Conservation (phyloP, 2,888 invertebrate genomes). For the Lottia scabra region DNA sequence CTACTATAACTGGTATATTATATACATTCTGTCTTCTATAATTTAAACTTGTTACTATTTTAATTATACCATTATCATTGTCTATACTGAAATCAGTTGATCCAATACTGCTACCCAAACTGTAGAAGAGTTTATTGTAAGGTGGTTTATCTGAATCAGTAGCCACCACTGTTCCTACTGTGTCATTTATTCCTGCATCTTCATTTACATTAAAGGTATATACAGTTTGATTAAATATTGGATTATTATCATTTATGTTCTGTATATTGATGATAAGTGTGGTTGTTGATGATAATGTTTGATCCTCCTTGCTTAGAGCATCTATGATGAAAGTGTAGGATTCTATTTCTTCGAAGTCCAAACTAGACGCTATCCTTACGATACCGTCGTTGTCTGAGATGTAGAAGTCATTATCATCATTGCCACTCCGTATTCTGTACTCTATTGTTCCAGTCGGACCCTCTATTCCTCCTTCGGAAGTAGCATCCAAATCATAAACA, state of each 20-base stretch:
- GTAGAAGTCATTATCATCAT: slow-evolving; percentile 31
- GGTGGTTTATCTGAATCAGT: slow-evolving; percentile 36
- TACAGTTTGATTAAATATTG: slow-evolving; percentile 31
- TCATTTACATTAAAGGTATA: slow-evolving; percentile 39
- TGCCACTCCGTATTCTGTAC: slow-evolving; percentile 42
- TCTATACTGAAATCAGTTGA: slow-evolving; percentile 74
- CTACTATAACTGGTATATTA: slow-evolving; percentile 77
- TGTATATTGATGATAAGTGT: slow-evolving; percentile 37
- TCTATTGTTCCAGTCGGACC: slow-evolving; percentile 28
- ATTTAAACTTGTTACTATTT: slow-evolving; percentile 87
- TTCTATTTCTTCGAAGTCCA: slow-evolving; percentile 40
- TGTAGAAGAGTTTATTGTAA: neutral
- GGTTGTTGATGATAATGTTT: slow-evolving; percentile 28
- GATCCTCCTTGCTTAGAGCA: slow-evolving; percentile 36
- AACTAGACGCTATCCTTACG: slow-evolving; percentile 27
- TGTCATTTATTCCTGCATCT: slow-evolving; percentile 15
- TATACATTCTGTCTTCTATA: slow-evolving; percentile 86
- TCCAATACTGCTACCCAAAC: neutral
- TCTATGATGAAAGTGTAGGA: slow-evolving; percentile 31
- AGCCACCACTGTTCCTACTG: slow-evolving; percentile 34
- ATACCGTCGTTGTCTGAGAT: slow-evolving; percentile 41
- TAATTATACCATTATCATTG: slow-evolving; percentile 85
- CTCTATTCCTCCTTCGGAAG: slow-evolving; percentile 40
- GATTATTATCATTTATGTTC: slow-evolving; percentile 51
- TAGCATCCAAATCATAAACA: slow-evolving; percentile 44